Evolutionary conservation across 1,140 invertebrate species (phyloP).

Genomic region (Capitella teleta): DNA sequence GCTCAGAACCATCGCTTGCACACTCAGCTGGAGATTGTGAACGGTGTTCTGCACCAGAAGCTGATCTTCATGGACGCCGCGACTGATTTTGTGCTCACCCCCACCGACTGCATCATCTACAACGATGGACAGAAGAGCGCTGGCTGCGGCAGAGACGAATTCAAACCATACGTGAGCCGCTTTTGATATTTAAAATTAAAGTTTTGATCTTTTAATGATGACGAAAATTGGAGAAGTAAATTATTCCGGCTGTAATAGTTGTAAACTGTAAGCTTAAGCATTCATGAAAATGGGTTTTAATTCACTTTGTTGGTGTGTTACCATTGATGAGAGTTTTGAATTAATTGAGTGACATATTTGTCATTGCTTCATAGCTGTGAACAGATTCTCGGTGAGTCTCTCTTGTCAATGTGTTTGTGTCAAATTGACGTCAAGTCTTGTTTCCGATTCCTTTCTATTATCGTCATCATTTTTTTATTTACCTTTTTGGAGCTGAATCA

Average conservation of each 20-base stretch:
- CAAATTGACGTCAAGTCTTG: background rate
- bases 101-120: slow-evolving; percentile 34
- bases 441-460: background rate
- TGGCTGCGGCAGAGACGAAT: slow-evolving; percentile 29
- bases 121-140: slow-evolving; percentile 28
- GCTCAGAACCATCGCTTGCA: slow-evolving; percentile 3
- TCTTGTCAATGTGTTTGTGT: background rate
- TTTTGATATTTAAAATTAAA: background rate
- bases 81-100: background rate
- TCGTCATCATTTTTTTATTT: background rate
- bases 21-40: slow-evolving; percentile 6
- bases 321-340: background rate
- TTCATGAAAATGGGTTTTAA: background rate
- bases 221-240: background rate
- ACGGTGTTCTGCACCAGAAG: slow-evolving; percentile 9
- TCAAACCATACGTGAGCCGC: slow-evolving; percentile 33
- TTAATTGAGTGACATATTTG: background rate
- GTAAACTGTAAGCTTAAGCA: background rate
- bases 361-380: background rate
- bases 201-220: background rate
- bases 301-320: background rate
- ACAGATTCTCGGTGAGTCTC: background rate
- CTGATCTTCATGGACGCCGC: slow-evolving; percentile 5
- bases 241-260: background rate
- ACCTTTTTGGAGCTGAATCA: background rate